Evolutionary conservation across 2,113 vertebrate genomes (phyloP).

Genomic region (Piaya cayana): DNA sequence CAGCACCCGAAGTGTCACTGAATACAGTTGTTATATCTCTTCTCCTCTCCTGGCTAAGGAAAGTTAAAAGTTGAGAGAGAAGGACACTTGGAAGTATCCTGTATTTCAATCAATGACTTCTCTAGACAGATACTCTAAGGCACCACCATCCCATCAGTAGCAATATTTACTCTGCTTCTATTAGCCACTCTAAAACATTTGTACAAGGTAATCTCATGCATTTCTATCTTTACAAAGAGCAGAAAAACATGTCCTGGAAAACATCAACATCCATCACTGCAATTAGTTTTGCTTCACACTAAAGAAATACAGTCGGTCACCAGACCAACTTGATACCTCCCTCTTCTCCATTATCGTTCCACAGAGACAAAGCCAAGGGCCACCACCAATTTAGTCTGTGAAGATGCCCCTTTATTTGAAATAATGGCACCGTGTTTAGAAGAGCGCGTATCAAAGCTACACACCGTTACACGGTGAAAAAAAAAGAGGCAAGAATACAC

Average conservation of each 20-base stretch:
- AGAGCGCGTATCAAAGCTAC: neutral
- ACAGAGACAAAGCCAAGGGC: neutral
- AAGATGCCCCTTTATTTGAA: neutral
- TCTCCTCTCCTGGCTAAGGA: neutral
- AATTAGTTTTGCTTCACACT: neutral
- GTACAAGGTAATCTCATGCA: neutral
- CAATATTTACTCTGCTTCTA: neutral
- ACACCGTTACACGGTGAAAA: neutral
- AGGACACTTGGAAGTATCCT: neutral
- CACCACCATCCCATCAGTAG: rapidly evolving
- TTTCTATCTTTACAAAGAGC: neutral
- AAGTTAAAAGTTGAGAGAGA: neutral
- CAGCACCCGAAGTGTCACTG: rapidly evolving
- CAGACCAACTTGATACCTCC: neutral
- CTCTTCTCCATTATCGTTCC: neutral
- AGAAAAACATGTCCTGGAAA: neutral
- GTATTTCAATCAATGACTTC: neutral
- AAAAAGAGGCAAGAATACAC: neutral
- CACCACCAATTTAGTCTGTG: neutral
- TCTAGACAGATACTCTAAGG: neutral
- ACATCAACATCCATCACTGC: neutral
- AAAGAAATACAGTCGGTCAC: neutral
- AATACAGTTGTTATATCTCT: neutral
- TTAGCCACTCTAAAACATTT: neutral
- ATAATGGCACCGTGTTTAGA: neutral